Evolutionary conservation across 1,140 invertebrate species (phyloP).

Genomic region (Cotesia chilonis): DNA sequence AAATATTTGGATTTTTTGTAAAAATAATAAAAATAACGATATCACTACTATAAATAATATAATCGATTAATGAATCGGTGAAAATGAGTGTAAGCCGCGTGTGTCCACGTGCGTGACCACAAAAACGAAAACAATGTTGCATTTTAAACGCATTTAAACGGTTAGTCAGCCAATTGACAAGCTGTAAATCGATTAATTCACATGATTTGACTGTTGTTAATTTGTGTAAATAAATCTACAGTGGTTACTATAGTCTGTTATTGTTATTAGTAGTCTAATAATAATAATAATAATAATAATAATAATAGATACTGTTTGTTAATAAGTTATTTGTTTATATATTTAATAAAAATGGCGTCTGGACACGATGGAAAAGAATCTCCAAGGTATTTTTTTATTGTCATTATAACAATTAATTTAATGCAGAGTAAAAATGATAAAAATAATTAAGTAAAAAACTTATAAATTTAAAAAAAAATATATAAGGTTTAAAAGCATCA

Average conservation of each 20-base stretch:
- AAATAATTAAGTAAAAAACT: background rate
- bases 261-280: too few species aligned
- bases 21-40: background rate
- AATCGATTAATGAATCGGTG: background rate
- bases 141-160: background rate
- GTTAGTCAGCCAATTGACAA: background rate
- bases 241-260: background rate
- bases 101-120: constrained; percentile 12
- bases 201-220: background rate
- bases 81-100: constrained; percentile 1
- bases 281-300: too few species aligned
- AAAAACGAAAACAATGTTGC: constrained; percentile 7
- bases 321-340: background rate
- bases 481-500: constrained; percentile 4
- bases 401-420: background rate
- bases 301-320: background rate
- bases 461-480: background rate
- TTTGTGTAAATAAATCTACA: background rate
- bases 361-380: constrained; percentile 59
- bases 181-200: background rate
- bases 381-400: constrained; percentile 52
- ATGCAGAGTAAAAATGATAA: background rate
- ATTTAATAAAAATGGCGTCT: constrained; percentile 51
- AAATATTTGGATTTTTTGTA: background rate
- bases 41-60: background rate